These are phyloP conservation scores for Anguilla megastoma DNA, from an alignment of 2,797 vertebrate species.

Conservation along the genomic window DNA sequence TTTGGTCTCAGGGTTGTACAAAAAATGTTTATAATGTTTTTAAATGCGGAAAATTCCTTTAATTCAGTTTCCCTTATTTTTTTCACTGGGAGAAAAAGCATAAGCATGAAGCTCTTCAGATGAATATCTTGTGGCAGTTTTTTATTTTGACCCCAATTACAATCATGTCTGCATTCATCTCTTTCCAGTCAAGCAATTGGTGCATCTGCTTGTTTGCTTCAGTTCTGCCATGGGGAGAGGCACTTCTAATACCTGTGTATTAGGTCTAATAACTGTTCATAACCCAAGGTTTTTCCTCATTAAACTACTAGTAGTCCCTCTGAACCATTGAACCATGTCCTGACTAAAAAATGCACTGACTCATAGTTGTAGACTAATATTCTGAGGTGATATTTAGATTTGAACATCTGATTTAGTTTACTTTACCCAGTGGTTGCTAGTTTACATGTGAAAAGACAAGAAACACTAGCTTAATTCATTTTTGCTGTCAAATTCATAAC, in stretches of 20 bases:
- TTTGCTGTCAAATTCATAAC: background rate
- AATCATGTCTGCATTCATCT: background rate
- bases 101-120: background rate
- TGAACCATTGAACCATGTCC: background rate
- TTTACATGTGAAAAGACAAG: background rate
- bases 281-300: background rate
- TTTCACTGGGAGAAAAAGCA: background rate
- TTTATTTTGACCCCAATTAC: background rate
- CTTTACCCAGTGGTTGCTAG: background rate
- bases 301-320: background rate
- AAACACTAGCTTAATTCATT: background rate
- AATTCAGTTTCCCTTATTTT: background rate
- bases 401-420: background rate
- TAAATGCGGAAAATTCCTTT: background rate
- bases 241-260: background rate
- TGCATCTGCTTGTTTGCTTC: background rate
- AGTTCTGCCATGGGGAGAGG: background rate
- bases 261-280: background rate
- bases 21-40: background rate
- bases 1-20: background rate
- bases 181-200: background rate
- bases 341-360: background rate
- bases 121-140: background rate
- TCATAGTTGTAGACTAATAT: background rate
- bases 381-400: background rate